Evolutionary conservation across 2,113 vertebrate genomes (phyloP).

Genomic region (Chaetura pelagica): DNA sequence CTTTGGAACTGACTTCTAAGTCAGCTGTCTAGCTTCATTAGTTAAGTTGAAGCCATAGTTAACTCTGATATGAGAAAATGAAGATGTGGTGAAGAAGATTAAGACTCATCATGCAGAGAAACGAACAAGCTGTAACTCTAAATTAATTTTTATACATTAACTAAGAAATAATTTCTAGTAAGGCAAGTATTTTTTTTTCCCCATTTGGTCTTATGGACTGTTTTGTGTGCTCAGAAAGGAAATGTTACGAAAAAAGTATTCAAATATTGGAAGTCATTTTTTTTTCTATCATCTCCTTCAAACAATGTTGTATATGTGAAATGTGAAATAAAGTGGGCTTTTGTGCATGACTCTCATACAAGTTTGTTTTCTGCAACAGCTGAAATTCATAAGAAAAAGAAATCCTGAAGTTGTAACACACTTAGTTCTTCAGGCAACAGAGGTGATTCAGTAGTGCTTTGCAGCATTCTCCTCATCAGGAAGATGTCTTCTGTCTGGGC

Average conservation of each 20-base stretch:
- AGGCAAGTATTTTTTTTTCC: not conserved
- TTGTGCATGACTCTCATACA: not conserved
- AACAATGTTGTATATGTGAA: not conserved
- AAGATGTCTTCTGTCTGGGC: not conserved
- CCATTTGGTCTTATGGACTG: not conserved
- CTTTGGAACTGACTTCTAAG: not conserved
- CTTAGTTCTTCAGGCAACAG: not conserved
- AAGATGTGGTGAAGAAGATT: not conserved
- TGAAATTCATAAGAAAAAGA: not conserved
- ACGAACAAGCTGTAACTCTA: not conserved
- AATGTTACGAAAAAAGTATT: not conserved
- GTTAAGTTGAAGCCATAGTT: not conserved
- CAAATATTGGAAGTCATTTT: not conserved
- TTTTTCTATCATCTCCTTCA: not conserved
- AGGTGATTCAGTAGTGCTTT: not conserved
- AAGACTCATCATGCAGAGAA: not conserved
- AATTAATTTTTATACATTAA: not conserved
- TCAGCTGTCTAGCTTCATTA: not conserved
- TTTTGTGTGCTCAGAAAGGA: not conserved
- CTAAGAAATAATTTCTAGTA: not conserved
- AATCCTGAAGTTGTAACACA: rapidly evolving
- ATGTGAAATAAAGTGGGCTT: not conserved
- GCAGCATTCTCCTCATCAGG: not conserved
- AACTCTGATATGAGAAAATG: not conserved
- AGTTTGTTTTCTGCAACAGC: not conserved